Percentiles rank a stretch among this genome's conserved stretches.
These are phyloP conservation scores for Crotalus horridus DNA, from an alignment of 2,113 vertebrate species.

Conservation along the genomic window DNA sequence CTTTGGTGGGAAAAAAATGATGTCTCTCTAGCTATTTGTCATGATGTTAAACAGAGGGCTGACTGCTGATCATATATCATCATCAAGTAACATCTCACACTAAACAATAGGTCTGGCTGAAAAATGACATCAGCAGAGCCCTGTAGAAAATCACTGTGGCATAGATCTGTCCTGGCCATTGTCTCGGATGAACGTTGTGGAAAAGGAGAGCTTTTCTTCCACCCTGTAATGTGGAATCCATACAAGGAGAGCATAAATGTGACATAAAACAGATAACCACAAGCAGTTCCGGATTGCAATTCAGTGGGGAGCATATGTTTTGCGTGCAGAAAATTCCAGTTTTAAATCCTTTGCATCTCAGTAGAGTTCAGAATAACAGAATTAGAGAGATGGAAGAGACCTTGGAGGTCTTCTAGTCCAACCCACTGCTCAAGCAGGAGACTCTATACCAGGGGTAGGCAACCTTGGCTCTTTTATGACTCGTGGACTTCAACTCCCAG, in stretches of 20 bases:
- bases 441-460: neutral
- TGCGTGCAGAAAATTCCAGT: neutral
- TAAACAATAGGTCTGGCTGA: neutral
- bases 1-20: neutral
- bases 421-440: neutral
- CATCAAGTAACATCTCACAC: neutral
- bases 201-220: neutral
- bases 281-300: neutral
- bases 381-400: neutral
- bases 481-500: no score
- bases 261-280: neutral
- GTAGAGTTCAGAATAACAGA: neutral
- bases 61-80: constrained; percentile 14
- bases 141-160: neutral
- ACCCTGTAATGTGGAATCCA: neutral
- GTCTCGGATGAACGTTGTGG: neutral
- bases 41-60: constrained; percentile 31
- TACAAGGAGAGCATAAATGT: neutral
- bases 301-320: neutral
- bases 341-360: neutral
- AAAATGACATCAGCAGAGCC: neutral
- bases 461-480: no score
- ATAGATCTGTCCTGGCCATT: neutral
- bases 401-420: neutral
- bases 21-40: constrained; percentile 29